phyloP scores from a whole-genome alignment of 2,888 invertebrate genomes.

The Drosophila conformis region DNA sequence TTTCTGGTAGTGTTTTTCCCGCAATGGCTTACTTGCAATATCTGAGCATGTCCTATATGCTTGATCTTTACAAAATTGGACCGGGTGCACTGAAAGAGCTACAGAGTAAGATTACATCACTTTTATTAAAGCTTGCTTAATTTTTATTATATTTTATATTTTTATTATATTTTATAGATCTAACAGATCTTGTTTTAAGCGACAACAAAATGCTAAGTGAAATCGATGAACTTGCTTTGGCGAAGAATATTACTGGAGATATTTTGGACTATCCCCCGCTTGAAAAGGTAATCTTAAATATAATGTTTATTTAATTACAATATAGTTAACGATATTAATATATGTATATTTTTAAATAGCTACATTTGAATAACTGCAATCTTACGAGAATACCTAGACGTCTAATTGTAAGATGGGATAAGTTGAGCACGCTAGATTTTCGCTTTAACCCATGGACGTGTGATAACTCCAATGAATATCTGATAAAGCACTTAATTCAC shows the following conservation, averaged over 20 bases:
- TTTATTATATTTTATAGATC: conserved; percentile 57
- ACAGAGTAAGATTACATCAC: conserved; percentile 74
- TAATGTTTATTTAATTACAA: background rate
- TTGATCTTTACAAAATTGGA: conserved; percentile 87
- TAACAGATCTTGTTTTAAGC: conserved; percentile 87
- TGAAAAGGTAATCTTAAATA: conserved; percentile 86
- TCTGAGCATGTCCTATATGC: conserved; percentile 90
- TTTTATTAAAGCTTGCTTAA: background rate
- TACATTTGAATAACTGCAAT: conserved; percentile 91
- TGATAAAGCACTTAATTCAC: conserved; percentile 88
- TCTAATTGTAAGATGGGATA: conserved; percentile 91
- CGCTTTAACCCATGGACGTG: conserved; percentile 91
- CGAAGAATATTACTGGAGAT: conserved; percentile 85
- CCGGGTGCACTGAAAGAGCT: conserved; percentile 87
- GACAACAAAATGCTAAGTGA: conserved; percentile 88
- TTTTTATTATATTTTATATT: background rate
- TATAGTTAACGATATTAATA: background rate
- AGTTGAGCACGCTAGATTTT: conserved; percentile 88
- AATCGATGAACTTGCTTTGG: conserved; percentile 88
- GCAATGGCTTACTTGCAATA: conserved; percentile 87
- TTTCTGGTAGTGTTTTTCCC: conserved; percentile 88
- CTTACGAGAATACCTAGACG: conserved; percentile 83
- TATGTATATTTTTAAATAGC: conserved; percentile 83
- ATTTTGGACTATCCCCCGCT: conserved; percentile 88
- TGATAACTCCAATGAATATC: conserved; percentile 92